These are phyloP conservation scores for Taxidea taxus DNA, from an alignment of 2,113 vertebrate genomes.

Conservation along the genomic window DNA sequence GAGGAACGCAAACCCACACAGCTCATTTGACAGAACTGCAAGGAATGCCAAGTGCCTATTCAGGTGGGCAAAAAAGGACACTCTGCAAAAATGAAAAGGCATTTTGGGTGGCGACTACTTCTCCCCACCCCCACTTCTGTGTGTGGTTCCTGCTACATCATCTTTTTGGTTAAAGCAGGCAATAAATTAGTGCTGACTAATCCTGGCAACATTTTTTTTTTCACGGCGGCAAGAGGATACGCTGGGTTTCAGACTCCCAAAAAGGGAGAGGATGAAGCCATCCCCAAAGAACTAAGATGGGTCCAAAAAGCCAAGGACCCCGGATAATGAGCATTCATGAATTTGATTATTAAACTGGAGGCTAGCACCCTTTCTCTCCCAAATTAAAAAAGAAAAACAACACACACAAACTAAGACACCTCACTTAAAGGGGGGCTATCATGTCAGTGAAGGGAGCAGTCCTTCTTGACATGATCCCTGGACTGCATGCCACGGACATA, in stretches of 20 bases:
- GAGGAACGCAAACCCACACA: not conserved
- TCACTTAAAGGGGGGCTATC: not conserved
- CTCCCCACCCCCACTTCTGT: not conserved
- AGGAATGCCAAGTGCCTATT: rapidly evolving
- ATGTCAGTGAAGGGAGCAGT: not conserved
- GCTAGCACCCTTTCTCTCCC: not conserved
- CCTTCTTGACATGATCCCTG: not conserved
- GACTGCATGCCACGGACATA: rapidly evolving
- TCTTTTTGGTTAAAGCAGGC: not conserved
- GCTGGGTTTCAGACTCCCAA: not conserved
- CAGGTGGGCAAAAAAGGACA: not conserved
- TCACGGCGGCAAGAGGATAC: not conserved
- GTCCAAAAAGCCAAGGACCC: not conserved
- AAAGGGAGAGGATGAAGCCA: too few relatives aligned
- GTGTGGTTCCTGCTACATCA: not conserved
- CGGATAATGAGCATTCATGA: rapidly evolving
- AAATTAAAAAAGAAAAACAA: not conserved
- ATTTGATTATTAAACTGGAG: not conserved
- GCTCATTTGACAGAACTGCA: rapidly evolving
- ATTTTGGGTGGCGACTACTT: rapidly evolving
- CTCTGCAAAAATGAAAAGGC: not conserved
- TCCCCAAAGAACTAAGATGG: too few relatives aligned
- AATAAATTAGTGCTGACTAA: not conserved
- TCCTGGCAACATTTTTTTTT: too few relatives aligned
- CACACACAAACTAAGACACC: not conserved